These are phyloP conservation scores for Heliopora coerulea DNA, from an alignment of 92 coral and sea anemone species.

Conservation along the genomic window DNA sequence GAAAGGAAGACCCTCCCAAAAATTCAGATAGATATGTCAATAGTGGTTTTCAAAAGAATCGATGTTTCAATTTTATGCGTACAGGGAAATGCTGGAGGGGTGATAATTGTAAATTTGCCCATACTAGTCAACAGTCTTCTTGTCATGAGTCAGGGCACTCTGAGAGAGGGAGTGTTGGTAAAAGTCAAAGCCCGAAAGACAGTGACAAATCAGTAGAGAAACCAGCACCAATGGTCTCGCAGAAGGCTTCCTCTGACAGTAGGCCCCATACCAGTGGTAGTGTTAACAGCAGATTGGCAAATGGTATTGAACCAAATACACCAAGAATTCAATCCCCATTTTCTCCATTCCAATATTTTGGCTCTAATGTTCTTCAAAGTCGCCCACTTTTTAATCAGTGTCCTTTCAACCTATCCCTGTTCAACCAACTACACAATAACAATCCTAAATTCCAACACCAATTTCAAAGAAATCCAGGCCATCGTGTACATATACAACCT, in stretches of 20 bases:
- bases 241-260: constrained; percentile 37
- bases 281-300: constrained; percentile 66
- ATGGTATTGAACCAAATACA: constrained; percentile 70
- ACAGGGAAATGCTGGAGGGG: neutral
- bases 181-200: neutral
- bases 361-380: no score
- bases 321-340: constrained; percentile 1
- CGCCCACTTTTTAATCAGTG: neutral
- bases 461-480: neutral
- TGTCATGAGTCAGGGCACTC: neutral
- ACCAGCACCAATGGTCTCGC: no score
- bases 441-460: neutral
- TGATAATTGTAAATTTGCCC: constrained; percentile 2
- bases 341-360: neutral
- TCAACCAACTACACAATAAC: neutral
- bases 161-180: neutral
- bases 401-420: neutral
- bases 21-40: neutral
- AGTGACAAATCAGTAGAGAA: neutral
- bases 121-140: neutral
- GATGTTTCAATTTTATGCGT: neutral
- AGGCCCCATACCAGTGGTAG: constrained; percentile 33
- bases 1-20: neutral
- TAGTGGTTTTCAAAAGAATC: neutral
- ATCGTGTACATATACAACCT: neutral